Conservation (phyloP, 2,113 vertebrate species). For the Dromaius novaehollandiae region DNA sequence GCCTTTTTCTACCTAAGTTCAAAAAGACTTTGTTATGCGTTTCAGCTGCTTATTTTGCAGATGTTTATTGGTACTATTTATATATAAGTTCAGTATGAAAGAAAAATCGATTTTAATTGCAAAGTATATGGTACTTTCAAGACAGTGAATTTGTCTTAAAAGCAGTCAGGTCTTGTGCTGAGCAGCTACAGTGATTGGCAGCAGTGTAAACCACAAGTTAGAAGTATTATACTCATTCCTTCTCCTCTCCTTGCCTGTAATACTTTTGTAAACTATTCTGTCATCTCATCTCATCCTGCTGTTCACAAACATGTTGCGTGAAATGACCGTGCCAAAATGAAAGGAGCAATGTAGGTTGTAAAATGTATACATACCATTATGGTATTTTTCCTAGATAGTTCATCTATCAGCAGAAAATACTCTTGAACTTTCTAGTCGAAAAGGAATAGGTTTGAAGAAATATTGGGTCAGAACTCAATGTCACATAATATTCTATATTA, state of each 20-base stretch:
- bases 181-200: background rate
- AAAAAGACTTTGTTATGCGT: background rate
- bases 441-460: background rate
- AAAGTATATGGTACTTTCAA: background rate
- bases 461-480: background rate
- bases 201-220: background rate
- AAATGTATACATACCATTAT: background rate
- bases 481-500: background rate
- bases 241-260: background rate
- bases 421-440: background rate
- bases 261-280: background rate
- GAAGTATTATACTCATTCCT: background rate
- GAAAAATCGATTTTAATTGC: background rate
- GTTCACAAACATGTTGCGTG: background rate
- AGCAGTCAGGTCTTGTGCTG: background rate
- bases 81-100: background rate
- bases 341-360: background rate
- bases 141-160: background rate
- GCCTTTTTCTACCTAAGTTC: background rate
- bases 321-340: background rate
- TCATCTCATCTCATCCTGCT: background rate
- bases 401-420: background rate
- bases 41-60: background rate
- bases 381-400: background rate
- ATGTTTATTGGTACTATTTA: background rate